These are phyloP conservation scores for Pandion haliaetus DNA, from an alignment of 2,113 vertebrate genomes.

Conservation along the genomic window DNA sequence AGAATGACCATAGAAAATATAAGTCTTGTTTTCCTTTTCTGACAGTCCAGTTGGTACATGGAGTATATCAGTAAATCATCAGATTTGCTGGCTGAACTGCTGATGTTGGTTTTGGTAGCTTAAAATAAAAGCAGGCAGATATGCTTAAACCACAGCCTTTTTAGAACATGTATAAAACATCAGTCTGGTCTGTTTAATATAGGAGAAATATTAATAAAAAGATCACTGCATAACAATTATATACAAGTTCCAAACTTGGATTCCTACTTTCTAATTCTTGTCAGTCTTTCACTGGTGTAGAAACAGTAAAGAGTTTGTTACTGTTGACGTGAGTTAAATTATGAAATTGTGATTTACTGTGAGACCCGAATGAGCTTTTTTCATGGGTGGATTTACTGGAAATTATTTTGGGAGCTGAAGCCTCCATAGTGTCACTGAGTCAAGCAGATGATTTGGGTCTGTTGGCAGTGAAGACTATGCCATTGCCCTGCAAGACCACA, in stretches of 20 bases:
- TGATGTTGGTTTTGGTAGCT: slow-evolving; percentile 24
- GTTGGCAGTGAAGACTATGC: not conserved
- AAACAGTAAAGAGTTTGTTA: not conserved
- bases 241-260: not conserved
- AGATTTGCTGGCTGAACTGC: not conserved
- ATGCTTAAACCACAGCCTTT: slow-evolving; percentile 40
- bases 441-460: not conserved
- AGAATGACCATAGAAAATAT: slow-evolving; percentile 40
- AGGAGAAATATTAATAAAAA: not conserved
- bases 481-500: not conserved
- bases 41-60: slow-evolving; percentile 37
- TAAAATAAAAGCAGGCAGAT: slow-evolving; percentile 22
- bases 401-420: not conserved
- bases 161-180: slow-evolving; percentile 23
- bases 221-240: not conserved
- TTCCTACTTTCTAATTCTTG: not conserved
- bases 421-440: not conserved
- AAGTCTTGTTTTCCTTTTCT: slow-evolving; percentile 48
- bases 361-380: not conserved
- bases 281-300: not conserved
- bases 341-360: not conserved
- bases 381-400: not conserved
- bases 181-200: not conserved
- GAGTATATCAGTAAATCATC: slow-evolving; percentile 51
- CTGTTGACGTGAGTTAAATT: not conserved